A percentile compares a stretch with the other conserved stretches of the same genome.
Conservation (phyloP, 2,888 invertebrate species). For the Cynaeus angustus region DNA sequence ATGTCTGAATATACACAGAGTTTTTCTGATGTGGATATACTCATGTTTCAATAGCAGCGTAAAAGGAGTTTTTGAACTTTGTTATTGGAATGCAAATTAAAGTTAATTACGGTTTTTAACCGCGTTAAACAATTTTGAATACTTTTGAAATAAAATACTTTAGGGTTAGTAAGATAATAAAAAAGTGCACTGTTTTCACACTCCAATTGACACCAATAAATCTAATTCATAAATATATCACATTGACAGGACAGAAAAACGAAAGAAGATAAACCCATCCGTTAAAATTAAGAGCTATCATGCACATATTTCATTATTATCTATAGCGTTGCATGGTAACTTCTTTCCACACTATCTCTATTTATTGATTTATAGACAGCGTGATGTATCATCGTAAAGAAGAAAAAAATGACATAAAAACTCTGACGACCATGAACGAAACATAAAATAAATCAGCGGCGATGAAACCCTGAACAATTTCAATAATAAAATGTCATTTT, state of each 20-base stretch:
- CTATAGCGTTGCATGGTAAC: slow-evolving; percentile 10
- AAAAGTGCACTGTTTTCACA: too few relatives aligned
- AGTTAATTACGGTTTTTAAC: slow-evolving; percentile 4
- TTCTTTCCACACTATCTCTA: slow-evolving; percentile 4
- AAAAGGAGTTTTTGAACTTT: background rate
- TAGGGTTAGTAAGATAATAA: too few relatives aligned
- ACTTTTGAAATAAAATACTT: background rate
- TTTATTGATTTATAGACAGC: slow-evolving; percentile 31
- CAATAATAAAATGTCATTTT: slow-evolving; percentile 17
- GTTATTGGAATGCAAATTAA: slow-evolving; percentile 1
- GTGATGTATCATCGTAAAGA: slow-evolving; percentile 29
- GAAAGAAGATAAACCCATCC: background rate
- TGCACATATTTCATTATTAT: slow-evolving; percentile 19
- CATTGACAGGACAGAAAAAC: background rate
- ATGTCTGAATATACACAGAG: background rate
- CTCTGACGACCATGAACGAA: slow-evolving; percentile 3
- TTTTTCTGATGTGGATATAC: background rate
- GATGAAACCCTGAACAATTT: slow-evolving; percentile 18
- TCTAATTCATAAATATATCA: background rate
- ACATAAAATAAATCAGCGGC: slow-evolving; percentile 24
- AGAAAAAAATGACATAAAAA: slow-evolving; percentile 18
- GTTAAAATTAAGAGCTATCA: background rate
- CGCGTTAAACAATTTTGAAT: background rate
- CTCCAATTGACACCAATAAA: too few relatives aligned
- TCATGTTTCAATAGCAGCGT: background rate